Conservation (phyloP, 2,113 vertebrate genomes). For the Notiomystis cincta region DNA sequence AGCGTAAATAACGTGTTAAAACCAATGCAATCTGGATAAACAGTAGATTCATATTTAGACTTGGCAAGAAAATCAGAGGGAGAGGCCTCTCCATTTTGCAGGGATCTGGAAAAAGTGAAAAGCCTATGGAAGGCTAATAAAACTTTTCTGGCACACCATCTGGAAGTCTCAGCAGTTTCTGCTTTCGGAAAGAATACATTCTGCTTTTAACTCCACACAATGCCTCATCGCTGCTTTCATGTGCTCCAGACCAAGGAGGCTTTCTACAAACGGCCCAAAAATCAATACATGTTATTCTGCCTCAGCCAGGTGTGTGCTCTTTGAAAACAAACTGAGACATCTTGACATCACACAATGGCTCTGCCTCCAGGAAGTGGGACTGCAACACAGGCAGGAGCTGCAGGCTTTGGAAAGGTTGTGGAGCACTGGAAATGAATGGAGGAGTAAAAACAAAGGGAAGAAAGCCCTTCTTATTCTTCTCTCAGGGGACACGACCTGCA, state of each 20-base stretch:
- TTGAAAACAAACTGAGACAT: slow-evolving; percentile 16
- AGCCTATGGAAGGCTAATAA: slow-evolving; percentile 13
- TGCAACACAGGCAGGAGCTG: not conserved
- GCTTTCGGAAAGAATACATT: not conserved
- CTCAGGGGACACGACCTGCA: not conserved
- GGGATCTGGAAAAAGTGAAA: not conserved
- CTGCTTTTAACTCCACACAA: slow-evolving; percentile 44
- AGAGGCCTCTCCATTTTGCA: not conserved
- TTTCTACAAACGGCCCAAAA: not conserved
- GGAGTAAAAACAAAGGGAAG: not conserved
- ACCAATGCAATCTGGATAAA: slow-evolving; percentile 13
- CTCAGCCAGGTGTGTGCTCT: not conserved
- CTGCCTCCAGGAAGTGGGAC: not conserved
- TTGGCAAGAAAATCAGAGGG: slow-evolving; percentile 37
- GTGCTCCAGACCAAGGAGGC: not conserved
- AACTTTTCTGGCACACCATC: not conserved
- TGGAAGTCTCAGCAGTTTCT: not conserved
- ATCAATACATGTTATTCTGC: not conserved
- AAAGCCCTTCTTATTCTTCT: not conserved
- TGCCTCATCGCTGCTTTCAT: slow-evolving; percentile 23
- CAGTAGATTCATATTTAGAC: slow-evolving; percentile 17
- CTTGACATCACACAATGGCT: not conserved
- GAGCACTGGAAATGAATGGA: not conserved
- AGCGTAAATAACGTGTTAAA: slow-evolving; percentile 7
- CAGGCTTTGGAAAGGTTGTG: not conserved